phyloP scores from a whole-genome alignment of 2,113 vertebrate species.

The Arothron firmamentum region DNA sequence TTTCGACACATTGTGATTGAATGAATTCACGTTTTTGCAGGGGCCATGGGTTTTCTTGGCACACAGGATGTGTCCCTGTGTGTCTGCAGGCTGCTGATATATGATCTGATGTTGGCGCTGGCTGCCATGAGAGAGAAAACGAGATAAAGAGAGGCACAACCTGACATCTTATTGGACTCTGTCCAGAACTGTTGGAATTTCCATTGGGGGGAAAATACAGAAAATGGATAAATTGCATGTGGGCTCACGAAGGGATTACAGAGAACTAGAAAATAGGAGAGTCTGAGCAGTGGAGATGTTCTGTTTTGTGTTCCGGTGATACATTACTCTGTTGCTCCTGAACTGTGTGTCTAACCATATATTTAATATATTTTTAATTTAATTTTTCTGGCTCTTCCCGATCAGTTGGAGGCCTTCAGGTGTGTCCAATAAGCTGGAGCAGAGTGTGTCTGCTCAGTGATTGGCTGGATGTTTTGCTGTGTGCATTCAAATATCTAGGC shows the following conservation, averaged over 20 bases:
- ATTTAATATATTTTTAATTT: no score
- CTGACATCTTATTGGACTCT: slow-evolving; percentile 32
- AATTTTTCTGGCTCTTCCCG: slow-evolving; percentile 23
- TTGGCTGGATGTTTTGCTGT: slow-evolving; percentile 62
- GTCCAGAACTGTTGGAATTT: slow-evolving; percentile 16
- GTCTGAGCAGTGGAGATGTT: neutral
- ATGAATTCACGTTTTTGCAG: slow-evolving; percentile 13
- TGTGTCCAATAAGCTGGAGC: slow-evolving; percentile 29
- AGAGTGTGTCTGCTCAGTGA: slow-evolving; percentile 22
- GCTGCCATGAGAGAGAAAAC: slow-evolving; percentile 7
- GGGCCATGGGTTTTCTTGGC: slow-evolving; percentile 33
- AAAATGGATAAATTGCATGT: neutral
- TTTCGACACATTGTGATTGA: slow-evolving; percentile 24
- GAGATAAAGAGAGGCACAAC: slow-evolving; percentile 27
- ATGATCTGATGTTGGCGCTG: slow-evolving; percentile 36
- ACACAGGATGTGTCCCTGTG: slow-evolving; percentile 56
- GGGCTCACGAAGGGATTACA: no score
- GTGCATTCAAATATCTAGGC: slow-evolving; percentile 64
- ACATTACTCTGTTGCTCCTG: slow-evolving; percentile 2
- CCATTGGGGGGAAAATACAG: neutral
- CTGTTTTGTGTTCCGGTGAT: neutral
- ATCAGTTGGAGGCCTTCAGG: slow-evolving; percentile 45
- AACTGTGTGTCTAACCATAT: neutral
- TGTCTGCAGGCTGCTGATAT: slow-evolving; percentile 56
- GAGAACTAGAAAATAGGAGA: neutral